Conservation (phyloP, 35 echinoderm and acorn worm species). For the Hemicentrotus pulcherrimus region DNA sequence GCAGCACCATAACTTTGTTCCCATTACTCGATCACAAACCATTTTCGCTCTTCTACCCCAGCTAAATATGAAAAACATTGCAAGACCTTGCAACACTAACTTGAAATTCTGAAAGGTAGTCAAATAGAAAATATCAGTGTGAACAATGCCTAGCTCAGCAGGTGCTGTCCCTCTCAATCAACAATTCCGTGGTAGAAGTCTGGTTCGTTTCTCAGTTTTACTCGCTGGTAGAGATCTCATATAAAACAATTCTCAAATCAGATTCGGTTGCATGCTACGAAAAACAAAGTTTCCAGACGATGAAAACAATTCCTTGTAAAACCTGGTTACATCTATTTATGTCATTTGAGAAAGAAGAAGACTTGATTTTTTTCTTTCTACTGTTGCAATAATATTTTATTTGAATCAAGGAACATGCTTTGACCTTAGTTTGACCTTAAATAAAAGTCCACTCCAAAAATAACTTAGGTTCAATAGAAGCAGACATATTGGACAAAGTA, state of each 20-base stretch:
- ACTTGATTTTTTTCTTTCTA: not conserved
- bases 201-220: not conserved
- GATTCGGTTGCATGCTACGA: not conserved
- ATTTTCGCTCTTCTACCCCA: not conserved
- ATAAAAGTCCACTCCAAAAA: too few relatives aligned
- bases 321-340: not conserved
- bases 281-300: not conserved
- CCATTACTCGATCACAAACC: not conserved
- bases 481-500: too few relatives aligned
- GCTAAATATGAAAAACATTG: not conserved
- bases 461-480: too few relatives aligned
- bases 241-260: not conserved
- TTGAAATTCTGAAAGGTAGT: not conserved
- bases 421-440: not conserved
- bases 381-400: not conserved
- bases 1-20: not conserved
- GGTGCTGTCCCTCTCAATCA: not conserved
- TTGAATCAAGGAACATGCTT: not conserved
- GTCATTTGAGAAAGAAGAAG: too few relatives aligned
- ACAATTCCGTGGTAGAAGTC: not conserved
- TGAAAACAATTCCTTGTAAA: not conserved
- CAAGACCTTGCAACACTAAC: not conserved
- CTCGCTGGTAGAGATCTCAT: not conserved
- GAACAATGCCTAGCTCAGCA: not conserved
- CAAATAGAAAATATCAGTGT: not conserved